Evolutionary conservation across 2,797 vertebrate genomes (phyloP), one percentile per base, ranked within the genome.

Genomic region (Phataginus tetradactyla): DNA sequence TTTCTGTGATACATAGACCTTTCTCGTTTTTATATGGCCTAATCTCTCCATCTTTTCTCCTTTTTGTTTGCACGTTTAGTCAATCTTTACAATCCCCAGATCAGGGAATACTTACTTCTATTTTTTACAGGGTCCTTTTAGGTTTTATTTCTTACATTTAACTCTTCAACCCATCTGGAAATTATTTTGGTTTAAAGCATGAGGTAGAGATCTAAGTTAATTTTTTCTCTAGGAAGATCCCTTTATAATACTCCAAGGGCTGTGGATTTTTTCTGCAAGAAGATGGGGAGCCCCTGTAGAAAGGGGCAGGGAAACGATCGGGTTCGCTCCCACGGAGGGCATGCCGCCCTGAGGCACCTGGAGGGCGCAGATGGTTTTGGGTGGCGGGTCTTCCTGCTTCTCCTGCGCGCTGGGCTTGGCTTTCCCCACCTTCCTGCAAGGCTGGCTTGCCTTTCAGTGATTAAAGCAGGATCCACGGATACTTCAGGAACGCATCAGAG

Each of bases 81-180:
- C 96, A 96, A 96, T 84, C 94, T 97, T 83, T 92, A 61, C 69
- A 97, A 97, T 83, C 79, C 79, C 32, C 72, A 91, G 68, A 92
- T 85, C 87, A 96, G 96, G 95, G 49, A 95, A 90, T 71, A 37
- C 27, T 92, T 78, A 83, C 69, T 66, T 69, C 32, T 83, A 4
- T 69, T n/a, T 61, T 57, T 34, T 49, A 21, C 85, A 88, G 51
- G 34, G 86, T 96, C 45, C 83, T 92, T 72, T 92, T 89, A 66
- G 69, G 49, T 96, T 96, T 96, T 91, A 91, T 96, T 96, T 97
- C 95, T 96, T 97, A 74, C 91, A 94, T 81, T 94, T 96, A 96
- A 95, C 92, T 97, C 96, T 97, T 96, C 53, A 29, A 61, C 77
- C 85, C 97, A 98, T 98, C 97, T 98, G 97, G 97, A 98, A 97